phyloP scores from a whole-genome alignment of 2,888 invertebrate species.

The Hermaeophaga mercurialis region DNA sequence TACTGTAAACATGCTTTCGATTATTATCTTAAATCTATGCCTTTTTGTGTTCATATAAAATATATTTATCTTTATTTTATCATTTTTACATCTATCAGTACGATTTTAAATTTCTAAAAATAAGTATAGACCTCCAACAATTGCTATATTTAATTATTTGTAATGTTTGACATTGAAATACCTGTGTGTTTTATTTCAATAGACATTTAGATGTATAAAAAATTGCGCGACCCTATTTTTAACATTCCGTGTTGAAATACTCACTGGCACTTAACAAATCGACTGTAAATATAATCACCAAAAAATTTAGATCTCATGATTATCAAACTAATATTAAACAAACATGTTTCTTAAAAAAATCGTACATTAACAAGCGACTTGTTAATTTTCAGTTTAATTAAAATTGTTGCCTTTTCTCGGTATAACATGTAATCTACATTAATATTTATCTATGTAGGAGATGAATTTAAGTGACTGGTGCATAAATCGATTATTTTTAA shows the following conservation, averaged over 20 bases:
- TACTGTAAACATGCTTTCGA: slow-evolving; percentile 7
- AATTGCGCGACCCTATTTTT: no score
- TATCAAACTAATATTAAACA: no score
- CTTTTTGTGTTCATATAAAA: slow-evolving; percentile 29
- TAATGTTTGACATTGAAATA: slow-evolving; percentile 1
- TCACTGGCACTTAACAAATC: no score
- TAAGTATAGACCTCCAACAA: slow-evolving; percentile 15
- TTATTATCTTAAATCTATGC: slow-evolving; percentile 15
- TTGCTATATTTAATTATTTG: slow-evolving; percentile 7
- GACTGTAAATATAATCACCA: no score
- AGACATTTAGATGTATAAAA: slow-evolving; percentile 2
- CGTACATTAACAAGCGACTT: no score
- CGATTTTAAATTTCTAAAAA: slow-evolving; percentile 20
- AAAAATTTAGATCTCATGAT: no score
- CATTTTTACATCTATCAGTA: slow-evolving; percentile 33
- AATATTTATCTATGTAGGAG: neutral
- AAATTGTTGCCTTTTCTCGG: no score
- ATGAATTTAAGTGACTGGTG: neutral
- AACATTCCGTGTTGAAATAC: no score
- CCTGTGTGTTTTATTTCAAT: neutral
- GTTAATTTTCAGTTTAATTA: no score
- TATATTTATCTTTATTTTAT: slow-evolving; percentile 30
- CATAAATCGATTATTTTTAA: slow-evolving; percentile 5
- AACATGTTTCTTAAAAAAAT: no score
- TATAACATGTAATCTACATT: neutral